These are phyloP conservation scores for Odocoileus virginianus DNA, from an alignment of 2,113 vertebrate species.

Conservation along the genomic window DNA sequence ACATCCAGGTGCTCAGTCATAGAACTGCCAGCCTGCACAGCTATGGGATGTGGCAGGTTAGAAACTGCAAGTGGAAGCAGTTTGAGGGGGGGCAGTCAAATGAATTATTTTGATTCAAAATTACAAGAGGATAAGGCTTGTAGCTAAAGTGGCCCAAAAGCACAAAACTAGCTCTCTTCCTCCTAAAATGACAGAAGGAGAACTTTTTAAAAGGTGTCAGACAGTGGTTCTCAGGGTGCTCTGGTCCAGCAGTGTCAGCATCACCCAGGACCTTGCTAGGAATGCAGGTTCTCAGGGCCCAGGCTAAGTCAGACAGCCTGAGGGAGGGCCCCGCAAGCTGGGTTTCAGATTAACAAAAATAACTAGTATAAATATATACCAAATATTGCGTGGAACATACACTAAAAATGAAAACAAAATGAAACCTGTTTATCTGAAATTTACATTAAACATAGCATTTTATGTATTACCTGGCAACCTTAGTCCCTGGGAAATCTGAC, in stretches of 20 bases:
- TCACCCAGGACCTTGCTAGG: not conserved
- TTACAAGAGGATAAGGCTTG: not conserved
- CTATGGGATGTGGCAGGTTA: not conserved
- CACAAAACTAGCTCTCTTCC: not conserved
- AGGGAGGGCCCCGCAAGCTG: not conserved
- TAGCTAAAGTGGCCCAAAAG: not conserved
- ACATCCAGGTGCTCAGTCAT: not conserved
- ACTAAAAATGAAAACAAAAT: too few species aligned
- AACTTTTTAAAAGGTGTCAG: not conserved
- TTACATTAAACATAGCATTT: not conserved
- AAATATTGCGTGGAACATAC: not conserved
- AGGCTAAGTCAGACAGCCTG: not conserved
- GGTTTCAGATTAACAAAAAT: not conserved
- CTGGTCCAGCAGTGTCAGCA: not conserved
- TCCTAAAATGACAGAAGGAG: not conserved
- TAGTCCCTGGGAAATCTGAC: not conserved
- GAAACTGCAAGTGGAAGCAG: not conserved
- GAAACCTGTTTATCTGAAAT: not conserved
- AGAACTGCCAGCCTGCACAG: too few species aligned
- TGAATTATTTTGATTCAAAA: not conserved
- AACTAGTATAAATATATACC: not conserved
- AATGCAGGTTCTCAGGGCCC: not conserved
- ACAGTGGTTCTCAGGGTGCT: not conserved
- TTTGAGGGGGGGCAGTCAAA: not conserved
- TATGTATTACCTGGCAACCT: not conserved